These are phyloP conservation scores for Centruroides sculpturatus DNA, from an alignment of 1,140 invertebrate species.

Conservation along the genomic window DNA sequence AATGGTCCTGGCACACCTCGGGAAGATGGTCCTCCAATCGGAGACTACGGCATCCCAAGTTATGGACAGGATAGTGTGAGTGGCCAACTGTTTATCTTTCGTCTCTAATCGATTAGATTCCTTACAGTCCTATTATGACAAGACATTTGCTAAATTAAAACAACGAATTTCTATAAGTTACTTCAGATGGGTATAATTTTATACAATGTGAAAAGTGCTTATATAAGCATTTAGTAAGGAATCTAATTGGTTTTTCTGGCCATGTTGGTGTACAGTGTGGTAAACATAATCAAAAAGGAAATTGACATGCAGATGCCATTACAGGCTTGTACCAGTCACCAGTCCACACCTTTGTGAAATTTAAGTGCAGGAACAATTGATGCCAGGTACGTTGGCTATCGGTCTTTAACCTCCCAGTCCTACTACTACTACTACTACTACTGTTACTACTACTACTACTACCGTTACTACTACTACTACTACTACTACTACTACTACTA, in stretches of 20 bases:
- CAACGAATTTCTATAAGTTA: too few relatives aligned
- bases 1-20: slow-evolving; percentile 84
- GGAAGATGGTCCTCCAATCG: slow-evolving; percentile 89
- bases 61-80: slow-evolving; percentile 67
- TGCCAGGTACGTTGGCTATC: neutral
- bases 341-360: neutral
- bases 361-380: neutral
- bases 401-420: neutral
- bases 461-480: neutral
- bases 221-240: too few relatives aligned
- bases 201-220: too few relatives aligned
- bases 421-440: neutral
- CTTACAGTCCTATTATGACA: too few relatives aligned
- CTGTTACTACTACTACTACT: neutral
- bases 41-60: slow-evolving; percentile 80
- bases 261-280: too few relatives aligned
- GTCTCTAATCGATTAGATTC: too few relatives aligned
- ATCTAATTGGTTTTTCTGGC: too few relatives aligned
- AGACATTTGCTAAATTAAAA: too few relatives aligned
- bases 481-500: too few relatives aligned
- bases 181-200: too few relatives aligned
- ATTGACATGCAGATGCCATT: neutral
- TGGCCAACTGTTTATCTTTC: neutral
- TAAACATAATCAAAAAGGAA: neutral
- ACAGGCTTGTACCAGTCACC: neutral